Conservation (phyloP, 2,113 vertebrate species). For the Thermophis baileyi region DNA sequence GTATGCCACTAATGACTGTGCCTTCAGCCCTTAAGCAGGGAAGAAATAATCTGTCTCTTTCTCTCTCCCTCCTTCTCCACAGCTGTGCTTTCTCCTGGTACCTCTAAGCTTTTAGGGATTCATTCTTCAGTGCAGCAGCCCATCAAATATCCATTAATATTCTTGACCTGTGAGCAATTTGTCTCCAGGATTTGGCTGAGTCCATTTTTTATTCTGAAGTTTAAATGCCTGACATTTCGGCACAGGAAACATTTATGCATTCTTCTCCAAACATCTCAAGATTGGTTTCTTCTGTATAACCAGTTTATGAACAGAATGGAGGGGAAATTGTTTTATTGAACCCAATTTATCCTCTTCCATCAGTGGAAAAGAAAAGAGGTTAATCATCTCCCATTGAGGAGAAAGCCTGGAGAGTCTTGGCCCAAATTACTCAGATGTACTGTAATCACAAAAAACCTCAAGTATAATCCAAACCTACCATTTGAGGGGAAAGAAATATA, state of each 20-base stretch:
- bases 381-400: not conserved
- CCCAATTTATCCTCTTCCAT: not conserved
- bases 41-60: not conserved
- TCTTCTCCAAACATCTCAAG: not conserved
- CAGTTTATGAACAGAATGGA: constrained; percentile 6
- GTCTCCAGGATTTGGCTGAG: not conserved
- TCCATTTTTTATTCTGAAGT: not conserved
- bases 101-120: not conserved
- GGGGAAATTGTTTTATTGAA: not conserved
- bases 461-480: not conserved
- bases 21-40: not conserved
- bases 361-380: not conserved
- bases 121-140: not conserved
- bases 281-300: not conserved
- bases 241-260: not conserved
- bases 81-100: too few relatives aligned
- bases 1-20: not conserved
- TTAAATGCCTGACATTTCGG: not conserved
- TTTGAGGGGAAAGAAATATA: not conserved
- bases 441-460: not conserved
- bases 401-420: not conserved
- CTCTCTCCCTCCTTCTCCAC: too few relatives aligned
- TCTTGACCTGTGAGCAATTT: not conserved
- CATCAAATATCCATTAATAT: not conserved
- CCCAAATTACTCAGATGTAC: not conserved